A percentile compares a stretch with the other conserved stretches of the same genome.
These are phyloP conservation scores for Fabriciana adippe DNA, from an alignment of 2,888 invertebrate species.

Conservation along the genomic window DNA sequence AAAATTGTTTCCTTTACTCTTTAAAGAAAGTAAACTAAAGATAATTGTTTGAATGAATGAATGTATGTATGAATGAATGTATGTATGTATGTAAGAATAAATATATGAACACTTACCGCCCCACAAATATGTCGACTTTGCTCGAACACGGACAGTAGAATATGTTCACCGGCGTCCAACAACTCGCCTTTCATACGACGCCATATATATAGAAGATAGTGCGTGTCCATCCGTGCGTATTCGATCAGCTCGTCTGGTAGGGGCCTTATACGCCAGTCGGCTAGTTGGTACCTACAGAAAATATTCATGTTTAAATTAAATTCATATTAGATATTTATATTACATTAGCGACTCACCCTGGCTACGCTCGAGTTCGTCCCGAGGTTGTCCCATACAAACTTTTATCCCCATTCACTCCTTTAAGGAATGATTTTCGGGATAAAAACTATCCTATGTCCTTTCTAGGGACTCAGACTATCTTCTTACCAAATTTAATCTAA, in stretches of 20 bases:
- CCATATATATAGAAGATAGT: constrained; percentile 95
- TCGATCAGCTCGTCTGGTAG: constrained; percentile 89
- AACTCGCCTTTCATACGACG: constrained; percentile 89
- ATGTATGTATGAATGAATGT: background rate
- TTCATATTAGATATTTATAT: background rate
- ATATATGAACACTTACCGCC: constrained; percentile 45
- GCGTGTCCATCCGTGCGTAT: constrained; percentile 97
- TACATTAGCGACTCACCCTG: too few relatives aligned
- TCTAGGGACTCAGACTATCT: too few relatives aligned
- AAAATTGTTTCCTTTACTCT: too few relatives aligned
- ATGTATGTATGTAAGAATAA: background rate
- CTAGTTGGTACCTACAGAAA: constrained; percentile 87
- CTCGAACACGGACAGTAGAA: constrained; percentile 87
- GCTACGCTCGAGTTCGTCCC: too few relatives aligned
- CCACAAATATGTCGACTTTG: constrained; percentile 88
- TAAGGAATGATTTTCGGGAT: too few relatives aligned
- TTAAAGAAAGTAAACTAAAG: constrained; percentile 18
- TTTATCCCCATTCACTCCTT: too few relatives aligned
- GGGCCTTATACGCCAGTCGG: constrained; percentile 97
- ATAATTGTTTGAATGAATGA: background rate
- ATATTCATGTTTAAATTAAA: background rate
- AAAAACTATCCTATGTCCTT: too few relatives aligned
- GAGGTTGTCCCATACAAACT: too few relatives aligned
- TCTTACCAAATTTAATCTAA: too few relatives aligned
- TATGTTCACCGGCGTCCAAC: constrained; percentile 76